These are phyloP conservation scores for Fabriciana adippe DNA, from an alignment of 2,888 invertebrate species.

Conservation along the genomic window DNA sequence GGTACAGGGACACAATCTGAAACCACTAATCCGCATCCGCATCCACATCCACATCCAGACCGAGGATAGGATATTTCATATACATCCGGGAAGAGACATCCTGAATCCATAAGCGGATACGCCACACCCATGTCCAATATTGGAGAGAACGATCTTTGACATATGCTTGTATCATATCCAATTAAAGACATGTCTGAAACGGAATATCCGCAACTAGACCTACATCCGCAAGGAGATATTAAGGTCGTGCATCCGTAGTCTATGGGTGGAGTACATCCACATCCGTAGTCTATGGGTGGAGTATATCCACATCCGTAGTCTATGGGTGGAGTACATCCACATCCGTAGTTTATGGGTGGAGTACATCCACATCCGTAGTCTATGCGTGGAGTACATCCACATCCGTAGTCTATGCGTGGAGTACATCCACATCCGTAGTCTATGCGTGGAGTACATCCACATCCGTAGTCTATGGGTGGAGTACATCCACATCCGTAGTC, in stretches of 20 bases:
- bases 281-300: no score
- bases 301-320: no score
- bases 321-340: background rate
- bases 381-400: background rate
- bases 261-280: background rate
- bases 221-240: background rate
- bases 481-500: slow-evolving; percentile 7
- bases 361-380: slow-evolving; percentile 7
- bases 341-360: background rate
- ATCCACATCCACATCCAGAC: slow-evolving; percentile 11
- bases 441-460: background rate
- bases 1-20: slow-evolving; percentile 38
- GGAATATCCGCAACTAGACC: background rate
- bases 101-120: background rate
- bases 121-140: slow-evolving; percentile 7
- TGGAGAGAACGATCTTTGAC: slow-evolving; percentile 11
- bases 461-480: slow-evolving; percentile 1
- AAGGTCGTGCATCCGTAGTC: slow-evolving; percentile 1
- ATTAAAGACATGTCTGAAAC: slow-evolving; percentile 3
- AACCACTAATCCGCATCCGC: slow-evolving; percentile 8
- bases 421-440: slow-evolving; percentile 7
- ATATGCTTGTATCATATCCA: slow-evolving; percentile 7
- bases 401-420: slow-evolving; percentile 1
- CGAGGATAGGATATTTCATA: background rate
- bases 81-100: background rate